These are phyloP conservation scores for Dysdera silvatica DNA, from an alignment of 1,140 invertebrate species.

Conservation along the genomic window DNA sequence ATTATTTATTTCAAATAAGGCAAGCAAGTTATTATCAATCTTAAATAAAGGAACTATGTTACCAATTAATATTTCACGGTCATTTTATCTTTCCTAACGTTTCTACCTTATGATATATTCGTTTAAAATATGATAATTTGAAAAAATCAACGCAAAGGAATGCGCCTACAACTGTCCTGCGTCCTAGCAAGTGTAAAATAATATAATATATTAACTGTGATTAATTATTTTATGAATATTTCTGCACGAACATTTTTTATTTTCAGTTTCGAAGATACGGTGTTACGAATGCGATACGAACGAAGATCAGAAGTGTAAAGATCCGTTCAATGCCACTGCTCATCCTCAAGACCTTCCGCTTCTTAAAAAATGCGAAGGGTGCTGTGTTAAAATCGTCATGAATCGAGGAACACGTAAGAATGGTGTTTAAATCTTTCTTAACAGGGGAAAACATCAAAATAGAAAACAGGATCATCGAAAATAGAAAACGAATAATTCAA, in stretches of 20 bases:
- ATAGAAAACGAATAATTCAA: too few relatives aligned
- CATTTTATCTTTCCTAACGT: background rate
- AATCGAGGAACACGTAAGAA: constrained; percentile 75
- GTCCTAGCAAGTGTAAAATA: background rate
- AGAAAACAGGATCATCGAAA: too few relatives aligned
- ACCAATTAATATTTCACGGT: too few relatives aligned
- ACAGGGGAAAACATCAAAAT: too few relatives aligned
- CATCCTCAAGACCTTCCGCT: constrained; percentile 75
- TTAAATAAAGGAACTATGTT: too few relatives aligned
- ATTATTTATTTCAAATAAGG: too few relatives aligned
- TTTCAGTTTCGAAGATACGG: constrained; percentile 50
- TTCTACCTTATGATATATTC: background rate
- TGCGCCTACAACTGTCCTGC: background rate
- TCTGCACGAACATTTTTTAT: background rate
- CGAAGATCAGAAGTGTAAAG: constrained; percentile 75
- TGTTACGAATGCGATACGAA: constrained; percentile 89
- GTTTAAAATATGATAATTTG: background rate
- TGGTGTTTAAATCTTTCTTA: too few relatives aligned
- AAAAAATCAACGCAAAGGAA: background rate
- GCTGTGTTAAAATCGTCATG: constrained; percentile 88
- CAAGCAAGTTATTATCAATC: too few relatives aligned
- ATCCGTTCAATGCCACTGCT: constrained; percentile 87
- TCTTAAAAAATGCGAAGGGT: constrained; percentile 76
- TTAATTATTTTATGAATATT: background rate
- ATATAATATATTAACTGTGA: background rate